These are phyloP conservation scores for Rhagophthalmus giganteus DNA, from an alignment of 2,888 invertebrate species.

Conservation along the genomic window DNA sequence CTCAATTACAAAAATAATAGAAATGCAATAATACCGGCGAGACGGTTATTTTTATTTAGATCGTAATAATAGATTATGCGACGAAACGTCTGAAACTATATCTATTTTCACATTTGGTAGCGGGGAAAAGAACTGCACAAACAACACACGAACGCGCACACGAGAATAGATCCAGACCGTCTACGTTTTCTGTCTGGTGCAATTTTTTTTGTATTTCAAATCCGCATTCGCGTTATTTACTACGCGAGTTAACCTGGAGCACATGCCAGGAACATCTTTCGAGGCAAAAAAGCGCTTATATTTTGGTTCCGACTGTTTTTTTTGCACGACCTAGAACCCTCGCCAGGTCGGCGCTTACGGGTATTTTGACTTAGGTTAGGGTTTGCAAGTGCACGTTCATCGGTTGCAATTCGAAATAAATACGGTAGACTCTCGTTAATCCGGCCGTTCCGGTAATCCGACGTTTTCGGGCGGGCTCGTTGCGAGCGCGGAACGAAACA, in stretches of 20 bases:
- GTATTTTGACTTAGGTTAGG: conserved; percentile 27
- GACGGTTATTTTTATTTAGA: conserved; percentile 25
- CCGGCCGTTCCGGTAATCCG: too few species aligned
- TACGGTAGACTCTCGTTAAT: too few species aligned
- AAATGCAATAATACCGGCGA: conserved; percentile 19
- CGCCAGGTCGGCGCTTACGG: conserved; percentile 16
- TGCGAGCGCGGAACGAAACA: too few species aligned
- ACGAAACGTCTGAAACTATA: conserved; percentile 25
- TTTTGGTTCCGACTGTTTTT: conserved; percentile 20
- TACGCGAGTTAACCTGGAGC: conserved; percentile 15
- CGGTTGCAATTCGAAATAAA: too few species aligned
- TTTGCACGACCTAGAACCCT: background rate
- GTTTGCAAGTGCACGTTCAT: conserved; percentile 15
- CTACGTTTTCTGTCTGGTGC: conserved; percentile 31
- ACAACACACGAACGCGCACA: conserved; percentile 15
- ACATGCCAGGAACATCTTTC: conserved; percentile 8
- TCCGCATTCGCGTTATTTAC: conserved; percentile 12
- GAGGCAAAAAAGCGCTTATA: conserved; percentile 9
- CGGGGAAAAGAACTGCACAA: conserved; percentile 20
- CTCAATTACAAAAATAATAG: conserved; percentile 10
- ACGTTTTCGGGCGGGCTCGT: too few species aligned
- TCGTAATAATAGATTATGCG: conserved; percentile 24
- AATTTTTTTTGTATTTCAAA: conserved; percentile 20
- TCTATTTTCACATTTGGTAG: conserved; percentile 32
- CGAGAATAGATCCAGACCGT: conserved; percentile 29